Conservation (phyloP, 2,797 vertebrate genomes). For the Neostethus bicornis region DNA sequence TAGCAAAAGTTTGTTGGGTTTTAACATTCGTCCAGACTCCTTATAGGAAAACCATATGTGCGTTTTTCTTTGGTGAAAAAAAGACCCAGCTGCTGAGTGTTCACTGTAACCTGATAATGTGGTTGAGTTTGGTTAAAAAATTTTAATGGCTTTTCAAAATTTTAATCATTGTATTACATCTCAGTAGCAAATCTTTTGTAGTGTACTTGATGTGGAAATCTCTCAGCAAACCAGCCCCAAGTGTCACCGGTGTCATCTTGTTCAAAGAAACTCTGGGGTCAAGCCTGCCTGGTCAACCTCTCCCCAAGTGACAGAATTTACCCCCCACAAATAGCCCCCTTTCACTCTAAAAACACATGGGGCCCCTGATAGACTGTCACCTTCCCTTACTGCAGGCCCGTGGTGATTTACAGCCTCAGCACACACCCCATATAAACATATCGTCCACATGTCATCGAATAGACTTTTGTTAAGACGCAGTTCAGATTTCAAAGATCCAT, state of each 20-base stretch:
- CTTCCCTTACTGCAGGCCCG: slow-evolving; percentile 50
- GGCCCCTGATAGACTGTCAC: slow-evolving; percentile 56
- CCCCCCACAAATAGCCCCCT: slow-evolving; percentile 60
- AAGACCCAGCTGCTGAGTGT: slow-evolving; percentile 14
- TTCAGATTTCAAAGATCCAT: slow-evolving; percentile 52
- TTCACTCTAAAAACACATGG: slow-evolving; percentile 68
- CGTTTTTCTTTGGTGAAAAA: slow-evolving; percentile 18
- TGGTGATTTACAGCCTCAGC: slow-evolving; percentile 71
- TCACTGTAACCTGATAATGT: slow-evolving; percentile 17
- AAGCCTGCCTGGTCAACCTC: slow-evolving; percentile 68
- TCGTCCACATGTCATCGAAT: slow-evolving; percentile 68
- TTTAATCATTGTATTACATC: neutral
- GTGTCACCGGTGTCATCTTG: slow-evolving; percentile 66
- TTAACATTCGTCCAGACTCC: slow-evolving; percentile 22
- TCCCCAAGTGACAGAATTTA: slow-evolving; percentile 65
- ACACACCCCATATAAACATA: slow-evolving; percentile 71
- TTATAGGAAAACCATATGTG: slow-evolving; percentile 27
- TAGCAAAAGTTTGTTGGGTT: slow-evolving; percentile 24
- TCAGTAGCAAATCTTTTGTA: slow-evolving; percentile 31
- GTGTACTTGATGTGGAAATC: slow-evolving; percentile 74
- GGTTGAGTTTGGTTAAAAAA: slow-evolving; percentile 25
- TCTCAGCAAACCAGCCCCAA: slow-evolving; percentile 58
- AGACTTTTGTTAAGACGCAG: slow-evolving; percentile 37
- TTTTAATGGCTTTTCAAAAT: slow-evolving; percentile 39
- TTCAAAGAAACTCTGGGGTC: slow-evolving; percentile 73